A percentile compares a stretch with the other conserved stretches of the same genome.
These are phyloP conservation scores for Furcifer pardalis DNA, from an alignment of 2,797 vertebrate genomes.

Conservation along the genomic window DNA sequence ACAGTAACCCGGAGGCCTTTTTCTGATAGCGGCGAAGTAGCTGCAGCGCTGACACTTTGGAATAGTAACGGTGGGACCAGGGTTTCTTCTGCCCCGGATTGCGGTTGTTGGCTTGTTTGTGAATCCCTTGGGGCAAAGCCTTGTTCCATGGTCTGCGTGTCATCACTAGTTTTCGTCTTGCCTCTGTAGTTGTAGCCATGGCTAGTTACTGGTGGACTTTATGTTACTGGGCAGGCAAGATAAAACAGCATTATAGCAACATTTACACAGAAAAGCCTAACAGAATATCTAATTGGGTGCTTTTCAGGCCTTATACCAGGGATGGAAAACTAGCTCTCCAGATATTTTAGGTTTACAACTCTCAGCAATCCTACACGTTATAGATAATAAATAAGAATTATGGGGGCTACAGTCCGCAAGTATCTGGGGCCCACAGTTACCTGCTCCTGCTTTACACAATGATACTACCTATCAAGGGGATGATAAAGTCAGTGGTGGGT, in stretches of 20 bases:
- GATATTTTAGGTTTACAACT: too few species aligned
- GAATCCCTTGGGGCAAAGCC: too few species aligned
- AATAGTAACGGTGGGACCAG: not conserved
- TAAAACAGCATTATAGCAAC: not conserved
- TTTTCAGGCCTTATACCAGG: too few species aligned
- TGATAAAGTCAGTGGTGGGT: too few species aligned
- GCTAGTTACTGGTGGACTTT: not conserved
- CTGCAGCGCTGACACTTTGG: not conserved
- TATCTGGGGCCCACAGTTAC: too few species aligned
- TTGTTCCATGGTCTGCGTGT: not conserved
- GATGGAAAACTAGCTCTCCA: not conserved
- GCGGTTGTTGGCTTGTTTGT: not conserved
- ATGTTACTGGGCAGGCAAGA: not conserved
- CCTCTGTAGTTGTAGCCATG: not conserved
- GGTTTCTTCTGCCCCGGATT: too few species aligned
- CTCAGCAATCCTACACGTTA: too few species aligned
- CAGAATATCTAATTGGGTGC: not conserved
- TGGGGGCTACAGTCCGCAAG: too few species aligned
- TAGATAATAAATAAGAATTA: too few species aligned
- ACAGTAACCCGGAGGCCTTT: not conserved
- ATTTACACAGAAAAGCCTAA: not conserved
- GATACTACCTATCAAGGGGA: not conserved
- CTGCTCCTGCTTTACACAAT: not conserved
- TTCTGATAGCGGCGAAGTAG: not conserved
- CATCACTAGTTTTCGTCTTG: not conserved